Base-by-base conservation (phyloP, 2,888 invertebrate species). In the Cataglyphis albicans region DNA sequence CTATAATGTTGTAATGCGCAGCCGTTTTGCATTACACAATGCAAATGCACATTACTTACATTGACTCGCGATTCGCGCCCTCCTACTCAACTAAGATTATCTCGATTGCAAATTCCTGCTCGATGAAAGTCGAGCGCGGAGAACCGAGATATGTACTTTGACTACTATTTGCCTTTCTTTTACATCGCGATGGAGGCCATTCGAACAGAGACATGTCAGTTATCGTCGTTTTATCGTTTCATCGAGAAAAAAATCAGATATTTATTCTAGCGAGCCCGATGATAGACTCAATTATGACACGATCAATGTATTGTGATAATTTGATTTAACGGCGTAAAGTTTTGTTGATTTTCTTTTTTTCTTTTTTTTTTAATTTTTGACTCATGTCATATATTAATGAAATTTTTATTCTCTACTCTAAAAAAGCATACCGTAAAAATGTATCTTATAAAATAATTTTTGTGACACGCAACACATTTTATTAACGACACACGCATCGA, bases 401-500 rank as follows among this genome's bases (percentile, higher is more conserved):
- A 52, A 52, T 57, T 21, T 64, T 67, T 67, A 57, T 55, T 76
- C 3, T 25, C 7, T 15, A 9, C 6, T 29, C 29, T 4, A 6
- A 38, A 21, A 18, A 64, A 35, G 6, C 3, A 32, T 4, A 55
- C 35, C 15, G 12, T 7, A 64, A 1, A 15, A 41, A 41, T 18
- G 5, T n/a, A 15, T n/a, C 25, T 76, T 25, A 2, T 25, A 2
- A 55, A 38, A 76, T 38, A 12, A 65, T 55, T 12, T 29, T 65
- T 9, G n/a, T n/a, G 29, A 5, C 2, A 6, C 3, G 32, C 32
- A 18, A 35, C 21, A 35, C 21, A 78, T 68, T 35, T 68, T 48
- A 44, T 35, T 25, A 25, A 41, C 9, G 88, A 87, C 84, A 72
- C 88, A 81, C 86, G 82, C 32, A 83, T 59, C 87, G 88, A 90